These are phyloP conservation scores for Diogma glabrata DNA, from an alignment of 2,888 invertebrate genomes.

Conservation along the genomic window DNA sequence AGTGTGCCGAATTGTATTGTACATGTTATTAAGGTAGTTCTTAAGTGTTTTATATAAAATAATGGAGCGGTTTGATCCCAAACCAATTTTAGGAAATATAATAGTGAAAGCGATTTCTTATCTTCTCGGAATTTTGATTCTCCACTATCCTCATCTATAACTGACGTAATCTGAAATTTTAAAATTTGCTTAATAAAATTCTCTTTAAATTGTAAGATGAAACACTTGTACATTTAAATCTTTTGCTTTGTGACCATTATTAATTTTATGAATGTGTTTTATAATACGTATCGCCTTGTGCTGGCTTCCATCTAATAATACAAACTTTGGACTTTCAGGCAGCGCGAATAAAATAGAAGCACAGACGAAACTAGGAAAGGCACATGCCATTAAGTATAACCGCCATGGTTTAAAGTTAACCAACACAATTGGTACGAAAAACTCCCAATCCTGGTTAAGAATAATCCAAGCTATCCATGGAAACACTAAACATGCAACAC, in stretches of 20 bases:
- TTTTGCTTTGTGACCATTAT: too few species aligned
- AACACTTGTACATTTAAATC: too few species aligned
- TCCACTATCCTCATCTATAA: not conserved
- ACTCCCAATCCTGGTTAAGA: slow-evolving; percentile 28
- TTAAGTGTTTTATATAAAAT: slow-evolving; percentile 26
- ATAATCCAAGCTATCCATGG: slow-evolving; percentile 31
- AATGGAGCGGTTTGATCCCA: slow-evolving; percentile 31
- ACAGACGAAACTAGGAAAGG: slow-evolving; percentile 29
- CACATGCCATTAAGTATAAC: slow-evolving; percentile 29
- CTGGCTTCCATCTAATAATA: slow-evolving; percentile 25
- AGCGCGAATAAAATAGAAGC: slow-evolving; percentile 26
- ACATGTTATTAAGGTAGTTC: slow-evolving; percentile 27
- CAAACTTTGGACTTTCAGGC: slow-evolving; percentile 33
- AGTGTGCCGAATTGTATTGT: slow-evolving; percentile 30
- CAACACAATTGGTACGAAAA: slow-evolving; percentile 24
- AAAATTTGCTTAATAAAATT: not conserved
- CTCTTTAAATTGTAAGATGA: not conserved
- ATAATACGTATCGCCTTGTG: slow-evolving; percentile 24
- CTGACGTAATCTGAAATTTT: slow-evolving; percentile 1
- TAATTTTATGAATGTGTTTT: too few species aligned
- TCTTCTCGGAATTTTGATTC: too few species aligned
- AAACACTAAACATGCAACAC: slow-evolving; percentile 28
- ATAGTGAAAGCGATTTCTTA: too few species aligned
- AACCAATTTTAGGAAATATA: too few species aligned
- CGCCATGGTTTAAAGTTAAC: slow-evolving; percentile 31